Conservation (phyloP, 2,888 invertebrate species). For the Tenthredo amoena region DNA sequence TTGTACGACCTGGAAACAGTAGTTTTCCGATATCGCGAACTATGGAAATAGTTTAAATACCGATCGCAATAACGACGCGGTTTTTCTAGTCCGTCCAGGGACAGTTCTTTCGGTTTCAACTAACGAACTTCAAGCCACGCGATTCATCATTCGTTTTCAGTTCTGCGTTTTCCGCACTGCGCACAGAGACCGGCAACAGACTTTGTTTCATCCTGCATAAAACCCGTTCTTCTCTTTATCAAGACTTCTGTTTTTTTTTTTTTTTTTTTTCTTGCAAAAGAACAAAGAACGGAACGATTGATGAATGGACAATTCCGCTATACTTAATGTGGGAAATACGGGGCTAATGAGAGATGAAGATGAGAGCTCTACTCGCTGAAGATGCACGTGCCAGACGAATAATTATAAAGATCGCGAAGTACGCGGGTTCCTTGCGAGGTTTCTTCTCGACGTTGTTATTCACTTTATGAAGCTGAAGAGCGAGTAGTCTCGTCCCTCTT, state of each 20-base stretch:
- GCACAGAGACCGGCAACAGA: not conserved
- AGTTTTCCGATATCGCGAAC: not conserved
- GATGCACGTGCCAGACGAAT: not conserved
- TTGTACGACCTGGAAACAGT: not conserved
- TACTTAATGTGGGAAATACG: not conserved
- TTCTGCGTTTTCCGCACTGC: not conserved
- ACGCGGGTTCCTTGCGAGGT: not conserved
- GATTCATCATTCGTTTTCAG: not conserved
- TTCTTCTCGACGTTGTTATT: conserved; percentile 36
- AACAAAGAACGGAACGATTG: not conserved
- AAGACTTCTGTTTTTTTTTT: not conserved
- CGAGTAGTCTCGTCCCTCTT: not conserved
- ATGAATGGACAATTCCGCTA: not conserved
- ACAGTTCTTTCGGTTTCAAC: not conserved
- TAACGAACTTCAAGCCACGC: not conserved
- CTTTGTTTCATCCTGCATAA: not conserved
- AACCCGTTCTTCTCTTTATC: not conserved
- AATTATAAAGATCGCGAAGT: conserved; percentile 11
- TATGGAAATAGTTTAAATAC: not conserved
- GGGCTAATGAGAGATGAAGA: not conserved
- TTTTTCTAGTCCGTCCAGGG: not conserved
- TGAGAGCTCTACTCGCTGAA: not conserved
- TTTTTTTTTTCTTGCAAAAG: not conserved
- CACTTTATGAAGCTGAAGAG: conserved; percentile 22
- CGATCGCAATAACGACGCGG: not conserved